phyloP scores from a whole-genome alignment of 2,113 vertebrate genomes.

The Pipra filicauda region DNA sequence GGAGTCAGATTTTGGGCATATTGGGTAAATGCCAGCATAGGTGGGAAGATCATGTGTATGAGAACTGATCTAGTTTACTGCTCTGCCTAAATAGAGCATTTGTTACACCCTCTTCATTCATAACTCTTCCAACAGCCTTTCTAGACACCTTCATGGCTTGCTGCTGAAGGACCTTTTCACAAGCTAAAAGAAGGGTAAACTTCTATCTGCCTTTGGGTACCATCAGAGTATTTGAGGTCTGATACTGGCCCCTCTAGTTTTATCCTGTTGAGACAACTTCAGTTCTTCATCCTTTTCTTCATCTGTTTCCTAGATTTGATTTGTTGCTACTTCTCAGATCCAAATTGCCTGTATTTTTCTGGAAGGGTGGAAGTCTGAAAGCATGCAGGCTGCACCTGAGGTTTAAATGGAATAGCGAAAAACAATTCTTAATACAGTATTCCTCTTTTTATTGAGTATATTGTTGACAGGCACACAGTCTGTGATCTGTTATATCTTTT shows the following conservation, averaged over 20 bases:
- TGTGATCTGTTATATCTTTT: neutral
- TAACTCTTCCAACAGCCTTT: neutral
- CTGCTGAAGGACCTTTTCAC: neutral
- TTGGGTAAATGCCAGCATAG: neutral
- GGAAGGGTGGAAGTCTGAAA: neutral
- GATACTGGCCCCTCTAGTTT: neutral
- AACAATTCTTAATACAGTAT: neutral
- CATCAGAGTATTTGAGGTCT: neutral
- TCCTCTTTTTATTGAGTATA: neutral
- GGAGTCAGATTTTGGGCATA: neutral
- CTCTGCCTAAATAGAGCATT: neutral
- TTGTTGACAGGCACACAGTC: neutral
- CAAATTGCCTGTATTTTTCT: neutral
- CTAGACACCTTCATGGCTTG: neutral
- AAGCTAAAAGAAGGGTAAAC: neutral
- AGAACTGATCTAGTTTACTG: neutral
- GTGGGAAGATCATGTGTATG: neutral
- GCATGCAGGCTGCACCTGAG: neutral
- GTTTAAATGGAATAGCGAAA: neutral
- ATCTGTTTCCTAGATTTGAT: neutral
- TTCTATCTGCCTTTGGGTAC: neutral
- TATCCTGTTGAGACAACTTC: neutral
- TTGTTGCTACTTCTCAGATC: neutral
- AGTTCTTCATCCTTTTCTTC: neutral
- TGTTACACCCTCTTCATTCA: neutral